Evolutionary conservation across 2,113 vertebrate species (phyloP).

Genomic region (Gnathonemus echidnorhynchus): DNA sequence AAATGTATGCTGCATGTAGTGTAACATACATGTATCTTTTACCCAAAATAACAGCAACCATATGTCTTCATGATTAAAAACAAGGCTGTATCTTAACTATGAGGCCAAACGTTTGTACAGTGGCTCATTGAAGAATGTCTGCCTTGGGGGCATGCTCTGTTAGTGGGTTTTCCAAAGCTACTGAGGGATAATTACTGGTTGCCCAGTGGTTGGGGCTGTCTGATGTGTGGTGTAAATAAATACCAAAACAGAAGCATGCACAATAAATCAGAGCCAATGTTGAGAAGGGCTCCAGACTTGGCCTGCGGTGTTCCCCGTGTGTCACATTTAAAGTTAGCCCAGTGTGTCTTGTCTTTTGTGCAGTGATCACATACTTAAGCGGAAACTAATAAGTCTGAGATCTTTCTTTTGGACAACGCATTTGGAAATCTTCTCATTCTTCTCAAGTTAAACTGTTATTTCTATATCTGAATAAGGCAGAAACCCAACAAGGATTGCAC

Average conservation of each 20-base stretch:
- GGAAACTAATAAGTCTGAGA: not conserved
- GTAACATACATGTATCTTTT: not conserved
- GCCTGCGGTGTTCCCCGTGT: too few species aligned
- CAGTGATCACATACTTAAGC: not conserved
- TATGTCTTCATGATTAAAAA: not conserved
- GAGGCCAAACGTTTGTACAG: not conserved
- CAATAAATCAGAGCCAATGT: slow-evolving; percentile 4
- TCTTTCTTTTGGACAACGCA: not conserved
- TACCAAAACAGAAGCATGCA: not conserved
- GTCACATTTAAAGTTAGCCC: not conserved
- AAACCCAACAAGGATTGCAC: not conserved
- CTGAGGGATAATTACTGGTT: slow-evolving; percentile 16
- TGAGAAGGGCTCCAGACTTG: not conserved
- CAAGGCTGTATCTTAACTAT: not conserved
- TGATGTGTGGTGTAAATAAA: not conserved
- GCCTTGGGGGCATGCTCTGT: slow-evolving; percentile 16
- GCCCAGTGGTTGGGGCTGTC: slow-evolving; percentile 2
- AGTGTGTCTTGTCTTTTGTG: not conserved
- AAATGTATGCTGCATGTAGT: not conserved
- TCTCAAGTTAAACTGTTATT: not conserved
- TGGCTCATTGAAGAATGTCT: slow-evolving; percentile 26
- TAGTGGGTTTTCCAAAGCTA: slow-evolving; percentile 18
- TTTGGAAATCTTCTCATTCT: not conserved
- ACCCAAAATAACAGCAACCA: not conserved
- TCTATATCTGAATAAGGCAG: not conserved